These are phyloP conservation scores for Tichodroma muraria DNA, from an alignment of 2,113 vertebrate genomes.

Conservation along the genomic window DNA sequence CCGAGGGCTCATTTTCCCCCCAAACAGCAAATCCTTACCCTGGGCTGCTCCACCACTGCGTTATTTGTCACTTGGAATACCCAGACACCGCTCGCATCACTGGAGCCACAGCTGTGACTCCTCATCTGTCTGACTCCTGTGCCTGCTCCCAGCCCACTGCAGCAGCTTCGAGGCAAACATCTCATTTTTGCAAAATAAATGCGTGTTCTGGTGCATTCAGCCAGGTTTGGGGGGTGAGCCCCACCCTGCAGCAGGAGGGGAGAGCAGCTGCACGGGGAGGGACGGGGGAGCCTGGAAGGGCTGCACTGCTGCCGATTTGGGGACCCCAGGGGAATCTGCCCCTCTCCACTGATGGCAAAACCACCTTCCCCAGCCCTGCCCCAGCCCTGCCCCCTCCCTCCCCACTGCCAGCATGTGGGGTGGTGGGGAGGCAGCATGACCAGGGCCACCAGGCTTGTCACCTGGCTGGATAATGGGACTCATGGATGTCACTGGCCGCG, in stretches of 20 bases:
- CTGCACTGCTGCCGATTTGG: rapidly evolving
- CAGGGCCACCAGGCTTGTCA: not conserved
- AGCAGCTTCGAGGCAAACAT: not conserved
- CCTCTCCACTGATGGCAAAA: not conserved
- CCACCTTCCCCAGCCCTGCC: not conserved
- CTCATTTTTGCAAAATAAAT: not conserved
- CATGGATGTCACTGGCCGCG: rapidly evolving
- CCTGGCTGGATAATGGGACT: not conserved
- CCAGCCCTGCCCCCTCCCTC: not conserved
- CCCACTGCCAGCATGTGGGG: rapidly evolving
- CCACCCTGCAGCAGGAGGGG: rapidly evolving
- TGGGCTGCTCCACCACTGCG: rapidly evolving
- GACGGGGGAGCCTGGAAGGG: not conserved
- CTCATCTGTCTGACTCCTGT: not conserved
- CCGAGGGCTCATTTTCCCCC: not conserved
- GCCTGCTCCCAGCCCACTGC: not conserved
- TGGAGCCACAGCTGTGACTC: not conserved
- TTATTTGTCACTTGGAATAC: not conserved
- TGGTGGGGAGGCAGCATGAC: rapidly evolving
- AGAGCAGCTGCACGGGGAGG: not conserved
- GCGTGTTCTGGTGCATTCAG: not conserved
- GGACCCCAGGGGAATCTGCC: not conserved
- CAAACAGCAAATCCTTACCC: rapidly evolving
- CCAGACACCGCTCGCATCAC: rapidly evolving
- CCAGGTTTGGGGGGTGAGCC: not conserved